A percentile compares a stretch with the other conserved stretches of the same genome.
Conservation (phyloP, 2,797 vertebrate genomes). For the Pantherophis alleghaniensis region DNA sequence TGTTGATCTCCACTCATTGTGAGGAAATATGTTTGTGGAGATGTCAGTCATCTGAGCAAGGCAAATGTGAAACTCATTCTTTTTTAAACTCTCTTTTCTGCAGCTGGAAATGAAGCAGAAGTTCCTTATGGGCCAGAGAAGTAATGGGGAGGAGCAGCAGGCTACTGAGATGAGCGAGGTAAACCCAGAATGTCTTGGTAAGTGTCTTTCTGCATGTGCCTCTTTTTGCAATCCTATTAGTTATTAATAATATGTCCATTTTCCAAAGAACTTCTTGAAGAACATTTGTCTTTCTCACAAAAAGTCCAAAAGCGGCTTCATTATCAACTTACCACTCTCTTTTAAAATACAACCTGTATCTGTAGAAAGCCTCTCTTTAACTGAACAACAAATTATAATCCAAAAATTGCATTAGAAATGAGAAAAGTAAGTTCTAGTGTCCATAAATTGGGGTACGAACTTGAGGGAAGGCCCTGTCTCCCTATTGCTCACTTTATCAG, state of each 20-base stretch:
- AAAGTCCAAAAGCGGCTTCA: not conserved
- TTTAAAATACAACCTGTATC: not conserved
- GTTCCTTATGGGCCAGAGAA: slow-evolving; percentile 82
- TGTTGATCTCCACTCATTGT: not conserved
- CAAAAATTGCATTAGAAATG: not conserved
- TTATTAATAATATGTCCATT: not conserved
- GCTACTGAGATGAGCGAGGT: slow-evolving; percentile 72
- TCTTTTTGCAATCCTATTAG: not conserved
- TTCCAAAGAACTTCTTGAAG: not conserved
- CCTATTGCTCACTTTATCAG: not conserved
- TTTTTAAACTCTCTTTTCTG: slow-evolving; percentile 35
- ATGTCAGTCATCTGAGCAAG: slow-evolving; percentile 2
- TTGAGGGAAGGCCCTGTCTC: not conserved
- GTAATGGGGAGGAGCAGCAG: slow-evolving; percentile 77
- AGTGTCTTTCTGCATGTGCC: slow-evolving; percentile 49
- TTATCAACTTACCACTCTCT: not conserved
- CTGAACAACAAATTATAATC: not conserved
- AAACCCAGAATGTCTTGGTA: slow-evolving; percentile 88
- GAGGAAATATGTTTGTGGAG: not conserved
- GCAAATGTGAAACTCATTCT: slow-evolving; percentile 10
- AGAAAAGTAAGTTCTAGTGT: not conserved
- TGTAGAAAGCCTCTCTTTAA: not conserved
- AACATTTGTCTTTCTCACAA: not conserved
- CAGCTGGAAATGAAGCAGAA: slow-evolving; percentile 98
- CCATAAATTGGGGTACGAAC: not conserved